Base-by-base conservation (phyloP, 1,140 invertebrate species). In the Drosophila kepulauana region DNA sequence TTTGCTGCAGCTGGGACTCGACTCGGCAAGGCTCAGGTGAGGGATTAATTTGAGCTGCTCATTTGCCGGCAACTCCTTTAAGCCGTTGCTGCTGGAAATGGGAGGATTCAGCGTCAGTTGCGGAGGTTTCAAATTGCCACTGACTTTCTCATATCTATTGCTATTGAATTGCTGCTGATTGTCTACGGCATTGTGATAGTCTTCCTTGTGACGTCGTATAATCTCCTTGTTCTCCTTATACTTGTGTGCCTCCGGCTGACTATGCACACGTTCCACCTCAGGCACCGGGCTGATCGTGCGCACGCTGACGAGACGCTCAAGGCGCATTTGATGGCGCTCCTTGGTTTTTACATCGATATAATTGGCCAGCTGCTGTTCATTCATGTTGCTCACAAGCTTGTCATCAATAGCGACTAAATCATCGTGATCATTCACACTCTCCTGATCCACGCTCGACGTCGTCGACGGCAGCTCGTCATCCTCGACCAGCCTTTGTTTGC, bases 161-260 rank as follows among this genome's bases (percentile, higher is more conserved):
- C 20, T 20, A 20, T 20, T 20, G 20, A 3, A 20, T 20, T 3
- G 20, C 20, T 20, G 20, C 20, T 20, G 20, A 20, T 20, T 20
- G 20, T 20, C 20, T 20, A 20, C 20, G 3, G 10, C 11, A 28
- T 33, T 13, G 38, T 16, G 75, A 2, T 94, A 93, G 25, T 93
- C 91, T 85, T 96, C 95, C 57, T 96, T 96, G 33, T 96, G 94
- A 1, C 95, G 93, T 2, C 95, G 94, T 45, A 97, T 91, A 87
- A 96, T 96, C 81, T 96, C 96, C 85, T 97, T 97, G n/a, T 95
- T 96, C 74, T 96, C 95, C 82, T 96, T 96, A 87, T 96, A 96
- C 13, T 94, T 93, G 72, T 94, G 94, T 30, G 94, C 91, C 73
- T 95, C 95, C 65, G 95, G 93, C 89, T 95, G 95, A 48, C 95